Evolutionary conservation across 2,888 invertebrate species (phyloP), one percentile per base, ranked within the genome.

Genomic region (Hipparchia sbordonii): DNA sequence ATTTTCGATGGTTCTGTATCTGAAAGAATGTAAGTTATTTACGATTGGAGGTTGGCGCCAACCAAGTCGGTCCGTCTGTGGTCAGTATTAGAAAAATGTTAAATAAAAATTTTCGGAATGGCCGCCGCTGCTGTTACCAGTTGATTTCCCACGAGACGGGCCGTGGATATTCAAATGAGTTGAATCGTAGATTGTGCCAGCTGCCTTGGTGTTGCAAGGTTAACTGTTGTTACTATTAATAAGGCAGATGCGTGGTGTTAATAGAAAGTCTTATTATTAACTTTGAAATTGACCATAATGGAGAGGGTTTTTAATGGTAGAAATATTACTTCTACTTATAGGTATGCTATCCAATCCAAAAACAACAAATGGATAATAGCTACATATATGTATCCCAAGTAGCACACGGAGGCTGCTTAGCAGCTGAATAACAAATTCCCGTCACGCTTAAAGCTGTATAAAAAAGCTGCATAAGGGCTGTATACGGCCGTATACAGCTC

Each of bases 131-230:
- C 69, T 23, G 67, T 74, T 82, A n/a, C 63, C 51, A 12, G 65
- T 51, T 65, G 60, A 61, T 69, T 69, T 84, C 84, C 81, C 84
- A 83, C 80, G 84, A 81, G 84, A 83, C 81, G 80, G 76, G 77
- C 74, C 76, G 74, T 74, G 74, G 67, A 72, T 78, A 77, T 78
- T 79, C 79, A 80, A 79, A 81, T 81, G 78, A 80, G 78, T 73
- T 75, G 75, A 72, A 74, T 73, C 69, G 52, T 72, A 74, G 75
- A 72, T 71, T 70, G 75, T 74, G 72, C 72, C 74, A 74, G 74
- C 72, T 74, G 74, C 74, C 74, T 52, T 56, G 65, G 74, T 74
- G 76, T 72, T 74, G 76, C 74, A 72, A 76, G 75, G 72, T 72
- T 74, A 76, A 74, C 74, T 72, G 73, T 73, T 63, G 56, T 54